Evolutionary conservation across 2,888 invertebrate genomes (phyloP).

Genomic region (Pseudeuparius sepicola): DNA sequence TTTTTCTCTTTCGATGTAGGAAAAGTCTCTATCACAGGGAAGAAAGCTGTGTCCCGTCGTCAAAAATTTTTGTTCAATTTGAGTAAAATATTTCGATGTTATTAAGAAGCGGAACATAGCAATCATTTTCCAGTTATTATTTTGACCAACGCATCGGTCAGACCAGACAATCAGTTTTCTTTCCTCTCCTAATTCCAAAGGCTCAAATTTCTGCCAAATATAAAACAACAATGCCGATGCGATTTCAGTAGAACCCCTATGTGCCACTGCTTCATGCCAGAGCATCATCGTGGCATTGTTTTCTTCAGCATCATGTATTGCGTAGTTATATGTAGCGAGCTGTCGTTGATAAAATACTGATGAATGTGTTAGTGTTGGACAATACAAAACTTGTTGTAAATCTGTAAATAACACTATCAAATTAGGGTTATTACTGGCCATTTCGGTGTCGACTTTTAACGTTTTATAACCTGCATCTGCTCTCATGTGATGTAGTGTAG

Average conservation of each 20-base stretch:
- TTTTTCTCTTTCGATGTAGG: conserved; percentile 13
- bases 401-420: conserved; percentile 8
- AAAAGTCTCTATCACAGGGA: conserved; percentile 14
- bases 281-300: conserved; percentile 13
- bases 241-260: conserved; percentile 12
- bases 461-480: conserved; percentile 7
- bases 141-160: conserved; percentile 14
- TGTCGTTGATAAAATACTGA: conserved; percentile 12
- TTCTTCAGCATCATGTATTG: conserved; percentile 9
- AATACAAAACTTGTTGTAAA: conserved; percentile 8
- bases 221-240: conserved; percentile 12
- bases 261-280: conserved; percentile 14
- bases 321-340: conserved; percentile 11
- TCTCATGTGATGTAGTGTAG: conserved; percentile 4
- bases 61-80: conserved; percentile 13
- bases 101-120: conserved; percentile 8
- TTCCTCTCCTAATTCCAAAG: conserved; percentile 7
- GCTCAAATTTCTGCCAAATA: conserved; percentile 10
- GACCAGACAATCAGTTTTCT: conserved; percentile 13
- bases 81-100: no score
- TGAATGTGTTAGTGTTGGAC: conserved; percentile 9
- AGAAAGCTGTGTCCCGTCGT: conserved; percentile 13
- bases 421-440: conserved; percentile 7
- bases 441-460: conserved; percentile 3
- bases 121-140: conserved; percentile 12